phyloP scores from a whole-genome alignment of 2,797 vertebrate genomes.

The Poeciliopsis gracilis region DNA sequence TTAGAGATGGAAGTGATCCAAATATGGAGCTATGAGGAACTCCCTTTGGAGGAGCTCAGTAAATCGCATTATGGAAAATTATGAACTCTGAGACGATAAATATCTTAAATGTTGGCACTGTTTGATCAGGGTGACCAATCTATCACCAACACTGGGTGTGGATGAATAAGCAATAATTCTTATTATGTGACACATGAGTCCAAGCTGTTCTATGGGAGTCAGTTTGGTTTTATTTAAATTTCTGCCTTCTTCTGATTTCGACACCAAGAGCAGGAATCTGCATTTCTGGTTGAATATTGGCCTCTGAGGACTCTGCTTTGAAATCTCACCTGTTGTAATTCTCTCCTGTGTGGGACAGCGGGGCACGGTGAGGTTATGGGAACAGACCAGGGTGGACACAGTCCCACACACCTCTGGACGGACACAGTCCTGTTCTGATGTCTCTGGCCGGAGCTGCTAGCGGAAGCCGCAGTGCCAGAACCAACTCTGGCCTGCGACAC shows the following conservation, averaged over 20 bases:
- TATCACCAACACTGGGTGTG: too few relatives aligned
- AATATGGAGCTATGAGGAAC: background rate
- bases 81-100: too few relatives aligned
- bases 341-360: constrained; percentile 20
- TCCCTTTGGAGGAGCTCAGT: background rate
- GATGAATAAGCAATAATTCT: too few relatives aligned
- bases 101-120: too few relatives aligned
- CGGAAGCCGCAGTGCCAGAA: constrained; percentile 78
- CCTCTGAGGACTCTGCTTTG: background rate
- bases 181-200: too few relatives aligned
- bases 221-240: background rate
- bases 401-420: constrained; percentile 56
- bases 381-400: constrained; percentile 51
- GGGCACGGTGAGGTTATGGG: constrained; percentile 65
- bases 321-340: constrained; percentile 17
- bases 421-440: constrained; percentile 60
- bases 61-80: background rate
- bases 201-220: too few relatives aligned
- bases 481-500: constrained; percentile 73
- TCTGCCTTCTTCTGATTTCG: background rate
- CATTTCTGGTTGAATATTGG: background rate
- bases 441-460: constrained; percentile 60
- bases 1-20: background rate
- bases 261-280: background rate
- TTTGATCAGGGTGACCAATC: too few relatives aligned